A percentile compares a stretch with the other conserved stretches of the same genome.
Evolutionary conservation across 2,888 invertebrate genomes (phyloP).

Genomic region (Drosophila acutilabella): DNA sequence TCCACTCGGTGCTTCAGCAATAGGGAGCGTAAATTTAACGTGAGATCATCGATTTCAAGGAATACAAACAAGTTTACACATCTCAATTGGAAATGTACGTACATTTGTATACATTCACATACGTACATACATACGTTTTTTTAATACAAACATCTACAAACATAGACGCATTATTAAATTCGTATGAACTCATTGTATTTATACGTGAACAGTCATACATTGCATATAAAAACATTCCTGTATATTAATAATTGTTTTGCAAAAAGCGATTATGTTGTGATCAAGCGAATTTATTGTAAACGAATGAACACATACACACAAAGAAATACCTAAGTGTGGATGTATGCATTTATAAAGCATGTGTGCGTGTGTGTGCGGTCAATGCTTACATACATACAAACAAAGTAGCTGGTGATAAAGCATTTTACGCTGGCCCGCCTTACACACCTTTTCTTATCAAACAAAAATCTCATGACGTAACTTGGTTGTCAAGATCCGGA

Average conservation of each 20-base stretch:
- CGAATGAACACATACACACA: conserved; percentile 7
- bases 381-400: conserved; percentile 12
- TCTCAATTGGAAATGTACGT: conserved; percentile 20
- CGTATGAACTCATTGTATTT: neutral
- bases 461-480: conserved; percentile 17
- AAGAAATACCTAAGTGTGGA: conserved; percentile 1
- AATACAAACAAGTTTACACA: conserved; percentile 41
- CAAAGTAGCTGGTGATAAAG: conserved; percentile 21
- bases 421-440: conserved; percentile 6
- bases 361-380: neutral
- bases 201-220: neutral
- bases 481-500: conserved; percentile 9
- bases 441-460: conserved; percentile 21
- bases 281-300: neutral
- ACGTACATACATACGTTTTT: conserved; percentile 1
- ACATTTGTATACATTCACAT: conserved; percentile 12
- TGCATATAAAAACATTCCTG: neutral
- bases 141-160: conserved; percentile 5
- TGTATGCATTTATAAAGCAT: neutral
- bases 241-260: neutral
- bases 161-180: neutral
- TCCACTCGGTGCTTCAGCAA: conserved; percentile 66
- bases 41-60: conserved; percentile 63
- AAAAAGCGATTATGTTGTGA: conserved; percentile 9
- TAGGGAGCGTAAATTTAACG: conserved; percentile 54